Evolutionary conservation across 2,113 vertebrate genomes (phyloP).

Genomic region (Scomber colias): DNA sequence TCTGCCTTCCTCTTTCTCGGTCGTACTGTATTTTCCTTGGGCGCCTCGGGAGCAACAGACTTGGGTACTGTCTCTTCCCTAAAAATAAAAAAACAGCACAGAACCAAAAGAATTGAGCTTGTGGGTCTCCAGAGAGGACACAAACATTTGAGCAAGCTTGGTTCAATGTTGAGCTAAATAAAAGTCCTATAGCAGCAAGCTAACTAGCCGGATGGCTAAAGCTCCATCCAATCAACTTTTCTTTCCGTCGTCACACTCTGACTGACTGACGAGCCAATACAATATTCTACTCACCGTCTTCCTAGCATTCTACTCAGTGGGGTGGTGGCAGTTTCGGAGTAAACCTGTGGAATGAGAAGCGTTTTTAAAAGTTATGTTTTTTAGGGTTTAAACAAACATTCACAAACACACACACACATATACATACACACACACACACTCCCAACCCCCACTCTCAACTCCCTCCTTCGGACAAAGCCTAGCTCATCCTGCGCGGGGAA

Average conservation of each 20-base stretch:
- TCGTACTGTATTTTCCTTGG: slow-evolving; percentile 72
- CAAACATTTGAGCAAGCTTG: background rate
- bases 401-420: background rate
- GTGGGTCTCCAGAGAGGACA: background rate
- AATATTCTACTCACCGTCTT: slow-evolving; percentile 75
- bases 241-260: slow-evolving; percentile 32
- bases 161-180: background rate
- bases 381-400: slow-evolving; percentile 17
- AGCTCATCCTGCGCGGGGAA: slow-evolving; percentile 74
- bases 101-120: background rate
- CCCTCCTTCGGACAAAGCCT: slow-evolving; percentile 79
- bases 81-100: slow-evolving; percentile 3
- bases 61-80: slow-evolving; percentile 81
- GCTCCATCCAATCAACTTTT: slow-evolving; percentile 44
- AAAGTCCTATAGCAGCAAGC: slow-evolving; percentile 49
- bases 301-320: slow-evolving; percentile 80
- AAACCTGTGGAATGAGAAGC: slow-evolving; percentile 62
- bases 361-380: background rate
- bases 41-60: slow-evolving; percentile 68
- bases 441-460: slow-evolving; percentile 81
- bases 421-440: background rate
- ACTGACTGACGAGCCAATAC: slow-evolving; percentile 8
- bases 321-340: slow-evolving; percentile 23
- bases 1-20: slow-evolving; percentile 96
- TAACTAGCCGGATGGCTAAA: slow-evolving; percentile 72